These are phyloP conservation scores for Spizaetus ornatus DNA, from an alignment of 2,113 vertebrate species.

Conservation along the genomic window DNA sequence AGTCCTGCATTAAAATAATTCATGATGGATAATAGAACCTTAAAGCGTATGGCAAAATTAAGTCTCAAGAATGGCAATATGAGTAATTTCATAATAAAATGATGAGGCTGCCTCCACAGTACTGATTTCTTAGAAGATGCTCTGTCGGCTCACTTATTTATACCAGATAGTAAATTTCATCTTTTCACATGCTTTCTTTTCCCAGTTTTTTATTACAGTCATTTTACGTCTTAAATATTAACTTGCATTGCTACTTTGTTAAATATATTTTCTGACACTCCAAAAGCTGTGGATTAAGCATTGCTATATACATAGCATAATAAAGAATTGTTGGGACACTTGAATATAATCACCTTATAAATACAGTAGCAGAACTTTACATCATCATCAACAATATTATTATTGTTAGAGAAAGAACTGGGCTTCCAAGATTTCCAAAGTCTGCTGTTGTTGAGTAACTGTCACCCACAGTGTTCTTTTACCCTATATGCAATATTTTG, in stretches of 20 bases:
- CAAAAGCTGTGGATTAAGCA: neutral
- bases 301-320: neutral
- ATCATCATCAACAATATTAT: neutral
- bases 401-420: neutral
- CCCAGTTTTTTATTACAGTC: neutral
- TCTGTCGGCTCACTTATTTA: neutral
- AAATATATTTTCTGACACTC: neutral
- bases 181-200: neutral
- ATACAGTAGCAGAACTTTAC: neutral
- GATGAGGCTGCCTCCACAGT: neutral
- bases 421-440: neutral
- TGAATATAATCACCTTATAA: neutral
- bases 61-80: constrained; percentile 1
- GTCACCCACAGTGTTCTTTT: neutral
- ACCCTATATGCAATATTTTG: neutral
- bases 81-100: constrained; percentile 34
- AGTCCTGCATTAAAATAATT: neutral
- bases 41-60: neutral
- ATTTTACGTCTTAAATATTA: neutral
- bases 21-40: neutral
- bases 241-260: neutral
- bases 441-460: neutral
- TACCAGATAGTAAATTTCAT: neutral
- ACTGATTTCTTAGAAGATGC: neutral
- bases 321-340: neutral